Conservation (phyloP, 2,888 invertebrate species). For the Anticlea derivata region DNA sequence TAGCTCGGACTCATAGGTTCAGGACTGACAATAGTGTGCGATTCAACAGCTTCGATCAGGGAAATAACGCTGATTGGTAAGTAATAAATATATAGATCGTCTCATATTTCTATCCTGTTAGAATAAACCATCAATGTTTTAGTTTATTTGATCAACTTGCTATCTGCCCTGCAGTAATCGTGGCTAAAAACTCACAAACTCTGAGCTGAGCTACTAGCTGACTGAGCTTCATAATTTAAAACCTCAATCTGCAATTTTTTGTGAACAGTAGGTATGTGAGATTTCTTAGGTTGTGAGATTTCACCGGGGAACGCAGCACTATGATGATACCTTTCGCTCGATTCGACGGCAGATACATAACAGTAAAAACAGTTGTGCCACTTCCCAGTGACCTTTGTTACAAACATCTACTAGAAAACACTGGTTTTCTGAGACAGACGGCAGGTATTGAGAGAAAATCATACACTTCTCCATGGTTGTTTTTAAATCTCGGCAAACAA, state of each 20-base stretch:
- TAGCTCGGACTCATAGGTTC: too few relatives aligned
- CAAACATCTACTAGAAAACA: constrained; percentile 53
- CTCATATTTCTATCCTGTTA: too few relatives aligned
- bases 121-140: too few relatives aligned
- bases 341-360: constrained; percentile 70
- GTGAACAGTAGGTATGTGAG: constrained; percentile 72
- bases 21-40: not conserved
- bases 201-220: too few relatives aligned
- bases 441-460: constrained; percentile 31
- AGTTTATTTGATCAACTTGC: too few relatives aligned
- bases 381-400: constrained; percentile 80
- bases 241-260: constrained; percentile 63
- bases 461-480: constrained; percentile 30
- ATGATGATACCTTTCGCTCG: constrained; percentile 79
- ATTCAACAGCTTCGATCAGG: not conserved
- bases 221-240: too few relatives aligned
- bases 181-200: too few relatives aligned
- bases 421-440: constrained; percentile 38
- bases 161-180: too few relatives aligned
- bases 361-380: constrained; percentile 72
- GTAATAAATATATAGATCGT: too few relatives aligned
- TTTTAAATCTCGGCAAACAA: constrained; percentile 21
- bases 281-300: constrained; percentile 61
- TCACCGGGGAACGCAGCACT: constrained; percentile 70
- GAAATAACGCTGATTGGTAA: not conserved